These are phyloP conservation scores for Nomada hirtipes DNA, from an alignment of 2,888 invertebrate species.

Conservation along the genomic window DNA sequence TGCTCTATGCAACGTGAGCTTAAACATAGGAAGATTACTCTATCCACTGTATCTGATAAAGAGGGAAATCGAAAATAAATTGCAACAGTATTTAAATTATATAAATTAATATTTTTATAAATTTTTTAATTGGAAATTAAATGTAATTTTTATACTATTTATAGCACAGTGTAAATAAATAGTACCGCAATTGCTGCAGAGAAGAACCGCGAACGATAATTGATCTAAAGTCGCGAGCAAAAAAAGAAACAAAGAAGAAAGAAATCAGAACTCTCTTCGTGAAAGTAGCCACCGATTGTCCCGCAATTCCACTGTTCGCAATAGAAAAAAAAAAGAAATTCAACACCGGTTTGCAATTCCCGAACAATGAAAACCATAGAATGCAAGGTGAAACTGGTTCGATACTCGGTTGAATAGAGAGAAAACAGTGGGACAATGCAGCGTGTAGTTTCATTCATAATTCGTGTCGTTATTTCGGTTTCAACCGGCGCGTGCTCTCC, in stretches of 20 bases:
- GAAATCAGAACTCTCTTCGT: not conserved
- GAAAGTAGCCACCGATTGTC: not conserved
- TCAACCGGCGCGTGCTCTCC: constrained; percentile 61
- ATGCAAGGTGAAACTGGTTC: not conserved
- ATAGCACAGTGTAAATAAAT: too few species aligned
- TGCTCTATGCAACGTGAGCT: not conserved
- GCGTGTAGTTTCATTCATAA: constrained; percentile 38
- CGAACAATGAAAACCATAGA: not conserved
- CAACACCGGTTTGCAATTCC: not conserved
- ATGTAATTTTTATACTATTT: too few species aligned
- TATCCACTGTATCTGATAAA: too few species aligned
- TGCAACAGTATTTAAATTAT: too few species aligned
- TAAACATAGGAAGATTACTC: not conserved
- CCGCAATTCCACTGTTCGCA: not conserved
- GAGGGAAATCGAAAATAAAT: too few species aligned
- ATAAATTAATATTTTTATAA: too few species aligned
- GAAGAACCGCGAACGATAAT: not conserved
- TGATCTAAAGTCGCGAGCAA: not conserved
- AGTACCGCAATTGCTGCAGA: too few species aligned
- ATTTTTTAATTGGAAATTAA: too few species aligned
- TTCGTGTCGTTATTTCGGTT: constrained; percentile 44
- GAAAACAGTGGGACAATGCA: constrained; percentile 15
- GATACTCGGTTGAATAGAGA: not conserved
- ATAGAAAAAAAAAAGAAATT: not conserved
- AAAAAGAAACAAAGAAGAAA: not conserved